Base-by-base conservation (phyloP, 2,888 invertebrate species). In the Bombyx huttoni region DNA sequence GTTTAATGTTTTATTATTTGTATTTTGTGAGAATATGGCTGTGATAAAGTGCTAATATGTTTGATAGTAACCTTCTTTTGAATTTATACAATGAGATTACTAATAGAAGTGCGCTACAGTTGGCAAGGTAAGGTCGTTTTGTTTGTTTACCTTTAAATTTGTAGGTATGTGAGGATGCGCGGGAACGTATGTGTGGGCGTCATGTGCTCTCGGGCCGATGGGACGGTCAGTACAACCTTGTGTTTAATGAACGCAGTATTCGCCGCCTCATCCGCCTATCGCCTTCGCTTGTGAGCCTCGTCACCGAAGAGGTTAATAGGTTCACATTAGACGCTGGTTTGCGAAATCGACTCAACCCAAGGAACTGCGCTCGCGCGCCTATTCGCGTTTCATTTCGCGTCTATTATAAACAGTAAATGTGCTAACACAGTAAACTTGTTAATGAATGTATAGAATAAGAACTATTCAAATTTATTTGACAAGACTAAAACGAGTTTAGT, bases 271-370 rank as follows among this genome's bases (percentile, higher is more conserved):
- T 81, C 85, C 85, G 84, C 81, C 83, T 81, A 80, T 86, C 83
- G 86, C 86, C 86, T 86, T 83, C 84, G 84, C 76, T 78, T 77
- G 71, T 83, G 81, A 82, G 76, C 82, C 83, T 80, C 75, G 76
- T 77, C 75, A 67, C 58, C 74, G 75, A 78, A 86, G 87, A 88
- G 88, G 88, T 88, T 88, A 88, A 88, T 88, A 88, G 86, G 88
- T 87, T 88, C 88, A 88, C 84, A 85, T 87, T 85, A 88, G 86
- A 87, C 81, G 87, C 73, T 81, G 78, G 81, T 80, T 88, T 87
- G 85, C 87, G 86, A 87, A 87, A 87, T 78, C 75, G 67, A 67
- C 76, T 68, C 72, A 73, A 73, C 77, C 70, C 73, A 67, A 70
- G 66, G 69, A 66, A 67, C 69, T 76, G 81, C 78, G 80, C 75